These are phyloP conservation scores for Phoebastria nigripes DNA, from an alignment of 2,797 vertebrate genomes.

Conservation along the genomic window DNA sequence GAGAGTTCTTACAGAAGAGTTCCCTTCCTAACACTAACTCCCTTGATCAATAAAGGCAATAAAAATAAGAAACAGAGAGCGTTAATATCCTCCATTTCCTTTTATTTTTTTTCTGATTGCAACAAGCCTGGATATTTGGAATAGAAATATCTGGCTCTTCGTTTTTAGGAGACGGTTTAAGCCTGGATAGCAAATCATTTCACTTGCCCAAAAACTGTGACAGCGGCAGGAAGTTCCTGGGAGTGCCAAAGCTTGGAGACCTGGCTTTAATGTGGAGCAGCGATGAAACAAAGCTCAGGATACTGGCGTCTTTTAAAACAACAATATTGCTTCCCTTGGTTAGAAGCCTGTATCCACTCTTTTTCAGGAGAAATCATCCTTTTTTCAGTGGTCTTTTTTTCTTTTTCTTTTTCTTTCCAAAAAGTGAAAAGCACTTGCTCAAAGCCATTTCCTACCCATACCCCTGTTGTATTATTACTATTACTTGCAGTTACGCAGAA, in stretches of 20 bases:
- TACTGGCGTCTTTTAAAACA: background rate
- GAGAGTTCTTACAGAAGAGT: background rate
- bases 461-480: rapidly evolving
- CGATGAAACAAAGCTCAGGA: background rate
- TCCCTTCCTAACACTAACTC: background rate
- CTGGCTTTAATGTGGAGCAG: background rate
- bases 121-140: background rate
- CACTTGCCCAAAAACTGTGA: background rate
- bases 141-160: background rate
- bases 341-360: background rate
- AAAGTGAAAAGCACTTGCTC: background rate
- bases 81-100: background rate
- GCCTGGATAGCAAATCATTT: background rate
- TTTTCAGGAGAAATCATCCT: background rate
- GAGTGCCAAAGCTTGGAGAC: background rate
- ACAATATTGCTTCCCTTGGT: background rate
- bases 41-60: background rate
- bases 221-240: background rate
- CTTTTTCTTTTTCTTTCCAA: too few species aligned
- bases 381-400: background rate
- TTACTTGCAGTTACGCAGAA: background rate
- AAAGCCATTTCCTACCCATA: background rate
- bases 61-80: background rate
- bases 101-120: background rate
- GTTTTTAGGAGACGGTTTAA: background rate